Conservation (phyloP, 2,888 invertebrate genomes). For the Heliconius hortense region DNA sequence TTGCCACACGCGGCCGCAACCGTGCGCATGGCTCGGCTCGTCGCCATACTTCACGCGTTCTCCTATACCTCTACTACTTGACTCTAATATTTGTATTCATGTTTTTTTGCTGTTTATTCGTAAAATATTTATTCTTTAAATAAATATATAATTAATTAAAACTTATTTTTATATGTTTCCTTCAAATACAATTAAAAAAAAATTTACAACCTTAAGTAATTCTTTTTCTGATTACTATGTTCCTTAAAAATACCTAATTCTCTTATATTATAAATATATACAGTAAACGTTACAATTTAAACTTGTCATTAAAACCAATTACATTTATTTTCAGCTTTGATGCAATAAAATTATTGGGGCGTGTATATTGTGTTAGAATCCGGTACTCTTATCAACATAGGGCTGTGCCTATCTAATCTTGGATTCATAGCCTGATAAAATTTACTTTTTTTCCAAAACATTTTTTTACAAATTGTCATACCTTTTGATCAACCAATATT, state of each 20-base stretch:
- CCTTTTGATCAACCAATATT: background rate
- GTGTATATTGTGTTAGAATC: constrained; percentile 62
- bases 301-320: background rate
- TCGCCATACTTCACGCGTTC: constrained; percentile 33
- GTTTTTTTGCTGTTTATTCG: background rate
- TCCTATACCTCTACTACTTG: constrained; percentile 26
- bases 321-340: constrained; percentile 1
- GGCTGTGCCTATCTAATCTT: constrained; percentile 76
- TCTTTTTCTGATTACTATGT: background rate
- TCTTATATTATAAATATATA: background rate
- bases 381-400: constrained; percentile 68
- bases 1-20: constrained; percentile 70
- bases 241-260: background rate
- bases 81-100: constrained; percentile 9
- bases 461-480: constrained; percentile 48
- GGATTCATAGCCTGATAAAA: constrained; percentile 62
- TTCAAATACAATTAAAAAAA: background rate
- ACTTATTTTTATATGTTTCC: background rate
- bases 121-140: background rate
- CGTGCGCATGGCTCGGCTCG: constrained; percentile 53
- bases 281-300: background rate
- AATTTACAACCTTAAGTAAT: background rate
- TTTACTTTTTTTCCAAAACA: constrained; percentile 55
- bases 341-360: constrained; percentile 42
- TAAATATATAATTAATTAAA: background rate